Evolutionary conservation across 2,113 vertebrate genomes (phyloP).

Genomic region (Python bivittatus): DNA sequence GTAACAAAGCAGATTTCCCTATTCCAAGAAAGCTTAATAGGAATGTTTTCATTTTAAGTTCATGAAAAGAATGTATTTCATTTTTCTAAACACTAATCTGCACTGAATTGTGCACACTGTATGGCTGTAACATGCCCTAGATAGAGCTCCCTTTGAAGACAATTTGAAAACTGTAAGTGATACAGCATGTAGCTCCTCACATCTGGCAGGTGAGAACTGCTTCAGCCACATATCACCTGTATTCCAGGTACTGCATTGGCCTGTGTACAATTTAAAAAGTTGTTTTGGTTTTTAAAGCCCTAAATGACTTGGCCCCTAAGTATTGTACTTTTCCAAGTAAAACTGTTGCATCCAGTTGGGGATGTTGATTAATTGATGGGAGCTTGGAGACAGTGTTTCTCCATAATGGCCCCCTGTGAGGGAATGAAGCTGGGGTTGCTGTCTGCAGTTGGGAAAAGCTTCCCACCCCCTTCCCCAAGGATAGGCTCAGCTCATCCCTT

Average conservation of each 20-base stretch:
- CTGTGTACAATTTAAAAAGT: background rate
- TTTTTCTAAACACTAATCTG: background rate
- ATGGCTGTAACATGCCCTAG: background rate
- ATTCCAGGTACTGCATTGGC: background rate
- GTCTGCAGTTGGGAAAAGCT: background rate
- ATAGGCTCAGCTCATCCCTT: background rate
- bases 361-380: background rate
- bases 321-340: background rate
- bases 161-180: background rate
- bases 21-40: background rate
- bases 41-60: background rate
- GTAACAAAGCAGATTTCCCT: background rate
- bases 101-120: background rate
- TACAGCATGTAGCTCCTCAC: background rate
- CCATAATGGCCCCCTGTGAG: background rate
- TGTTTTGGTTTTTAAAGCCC: background rate
- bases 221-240: background rate
- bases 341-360: background rate
- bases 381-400: background rate
- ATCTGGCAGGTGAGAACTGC: background rate
- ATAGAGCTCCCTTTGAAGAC: background rate
- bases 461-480: background rate
- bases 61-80: background rate
- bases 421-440: background rate
- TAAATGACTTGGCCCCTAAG: background rate